Evolutionary conservation across 2,797 vertebrate species (phyloP).

Genomic region (Siniperca undulata): DNA sequence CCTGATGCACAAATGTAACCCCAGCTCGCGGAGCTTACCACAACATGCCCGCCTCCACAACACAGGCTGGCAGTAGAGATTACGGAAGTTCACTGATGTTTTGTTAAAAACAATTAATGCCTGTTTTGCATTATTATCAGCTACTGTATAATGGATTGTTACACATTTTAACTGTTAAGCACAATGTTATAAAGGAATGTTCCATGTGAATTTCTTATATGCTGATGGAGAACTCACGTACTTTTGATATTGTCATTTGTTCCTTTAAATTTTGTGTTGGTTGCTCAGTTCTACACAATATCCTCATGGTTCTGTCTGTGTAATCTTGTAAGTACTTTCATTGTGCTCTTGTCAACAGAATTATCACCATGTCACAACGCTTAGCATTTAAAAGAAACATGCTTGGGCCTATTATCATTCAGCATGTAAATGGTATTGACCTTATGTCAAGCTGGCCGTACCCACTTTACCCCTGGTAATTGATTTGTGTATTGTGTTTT

Average conservation of each 20-base stretch:
- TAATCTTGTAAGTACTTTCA: conserved; percentile 32
- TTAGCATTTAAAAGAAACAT: conserved; percentile 65
- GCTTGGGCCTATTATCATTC: conserved; percentile 52
- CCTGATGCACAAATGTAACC: conserved; percentile 81
- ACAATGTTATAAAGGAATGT: background rate
- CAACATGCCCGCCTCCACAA: conserved; percentile 47
- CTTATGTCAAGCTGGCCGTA: conserved; percentile 55
- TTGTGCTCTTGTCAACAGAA: conserved; percentile 51
- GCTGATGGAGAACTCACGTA: background rate
- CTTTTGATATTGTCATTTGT: background rate
- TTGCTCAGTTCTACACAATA: conserved; percentile 21
- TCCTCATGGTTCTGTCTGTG: conserved; percentile 1
- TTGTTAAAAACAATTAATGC: conserved; percentile 30
- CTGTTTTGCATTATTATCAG: conserved; percentile 24
- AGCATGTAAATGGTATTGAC: conserved; percentile 66
- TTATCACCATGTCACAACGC: conserved; percentile 48
- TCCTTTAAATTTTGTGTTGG: conserved; percentile 11
- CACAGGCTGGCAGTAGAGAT: conserved; percentile 11
- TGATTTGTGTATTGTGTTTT: conserved; percentile 69
- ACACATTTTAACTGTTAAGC: background rate
- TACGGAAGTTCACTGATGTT: conserved; percentile 23
- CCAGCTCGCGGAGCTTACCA: conserved; percentile 50
- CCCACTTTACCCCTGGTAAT: conserved; percentile 50
- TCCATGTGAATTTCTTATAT: background rate
- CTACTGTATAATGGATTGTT: background rate